Base-by-base conservation (phyloP, 2,888 invertebrate genomes). In the Aproaerema taeniolella region DNA sequence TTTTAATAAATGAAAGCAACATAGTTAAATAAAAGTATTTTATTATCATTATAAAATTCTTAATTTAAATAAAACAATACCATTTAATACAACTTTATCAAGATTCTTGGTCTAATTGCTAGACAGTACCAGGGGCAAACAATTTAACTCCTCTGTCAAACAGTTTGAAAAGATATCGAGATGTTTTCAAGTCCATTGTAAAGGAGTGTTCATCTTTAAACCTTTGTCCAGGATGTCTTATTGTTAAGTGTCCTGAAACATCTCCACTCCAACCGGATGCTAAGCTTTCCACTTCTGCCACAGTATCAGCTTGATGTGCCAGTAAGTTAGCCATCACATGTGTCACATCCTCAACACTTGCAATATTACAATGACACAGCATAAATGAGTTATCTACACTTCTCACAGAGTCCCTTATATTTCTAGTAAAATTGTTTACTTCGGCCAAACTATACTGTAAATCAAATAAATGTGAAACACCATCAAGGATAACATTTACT, bases 91-190 rank as follows among this genome's bases (percentile, higher is more conserved):
- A n/a, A n/a, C n/a, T n/a, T n/a, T n/a, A n/a, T n/a, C n/a, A n/a
- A n/a, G n/a, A n/a, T n/a, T n/a, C n/a, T n/a, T n/a, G n/a, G n/a
- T n/a, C n/a, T n/a, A n/a, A n/a, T n/a, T n/a, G n/a, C 73, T 26
- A 35, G 29, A 83, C 71, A n/a, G 77, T 88, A 28, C 94, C 94
- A 1, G 93, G 92, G 49, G 90, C 90, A 67, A 92, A 91, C 30
- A 93, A 87, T 66, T 92, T 92, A 2, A 94, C 89, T 57, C 92
- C 92, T 61, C 91, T 89, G 67, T 94, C 93, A 67, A 89, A 89
- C 42, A 93, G 86, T 78, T 93, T 93, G 59, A 90, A 94, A 39
- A 91, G 85, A 66, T 90, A 91, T 46, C 61, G 61, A 17, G 55
- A 56, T 33, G 69, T 55, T 50, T 77, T 78, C 9, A 62, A 45